Conservation (phyloP, 1,140 invertebrate genomes). For the Arctopsyche grandis region DNA sequence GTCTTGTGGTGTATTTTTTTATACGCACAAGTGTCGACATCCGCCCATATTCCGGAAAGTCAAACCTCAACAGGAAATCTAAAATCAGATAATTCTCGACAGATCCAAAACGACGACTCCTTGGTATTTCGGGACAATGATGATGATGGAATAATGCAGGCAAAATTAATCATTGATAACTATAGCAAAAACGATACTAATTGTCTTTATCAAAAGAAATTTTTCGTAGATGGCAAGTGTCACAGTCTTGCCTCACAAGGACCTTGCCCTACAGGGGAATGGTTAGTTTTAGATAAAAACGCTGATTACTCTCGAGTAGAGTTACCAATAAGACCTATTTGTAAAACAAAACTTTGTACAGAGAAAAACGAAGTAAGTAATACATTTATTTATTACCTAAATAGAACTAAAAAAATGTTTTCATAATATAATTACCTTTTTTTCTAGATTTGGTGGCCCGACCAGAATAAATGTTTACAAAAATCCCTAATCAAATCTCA, state of each 20-base stretch:
- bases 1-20: too few species aligned
- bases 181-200: not conserved
- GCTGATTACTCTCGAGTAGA: not conserved
- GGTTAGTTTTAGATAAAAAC: conserved; percentile 21
- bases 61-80: not conserved
- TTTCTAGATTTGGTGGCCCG: conserved; percentile 13
- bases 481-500: not conserved
- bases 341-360: conserved; percentile 13
- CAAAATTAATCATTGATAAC: too few species aligned
- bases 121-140: not conserved
- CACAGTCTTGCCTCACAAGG: not conserved
- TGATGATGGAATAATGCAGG: not conserved
- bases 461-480: not conserved
- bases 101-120: not conserved
- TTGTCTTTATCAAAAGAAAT: not conserved
- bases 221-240: not conserved
- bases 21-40: too few species aligned
- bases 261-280: not conserved
- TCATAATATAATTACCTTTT: not conserved
- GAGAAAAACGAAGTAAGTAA: not conserved
- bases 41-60: not conserved
- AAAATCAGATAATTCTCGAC: not conserved
- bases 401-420: not conserved
- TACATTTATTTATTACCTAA: not conserved
- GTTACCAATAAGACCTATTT: not conserved